phyloP scores from a whole-genome alignment of 2,113 vertebrate genomes.

The Mola mola region DNA sequence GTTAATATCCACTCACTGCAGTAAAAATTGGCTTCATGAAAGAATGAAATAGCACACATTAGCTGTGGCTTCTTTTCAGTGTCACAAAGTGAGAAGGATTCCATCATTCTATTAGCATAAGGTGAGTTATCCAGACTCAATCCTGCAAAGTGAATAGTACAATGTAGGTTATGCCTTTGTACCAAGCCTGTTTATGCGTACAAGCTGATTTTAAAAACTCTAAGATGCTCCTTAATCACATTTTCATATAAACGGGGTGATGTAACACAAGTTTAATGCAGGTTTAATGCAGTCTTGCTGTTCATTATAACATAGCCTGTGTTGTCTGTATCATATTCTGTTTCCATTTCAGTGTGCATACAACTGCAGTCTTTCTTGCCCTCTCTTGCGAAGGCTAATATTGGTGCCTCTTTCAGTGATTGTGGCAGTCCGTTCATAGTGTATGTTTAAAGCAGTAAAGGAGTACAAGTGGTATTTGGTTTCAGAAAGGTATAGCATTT shows the following conservation, averaged over 20 bases:
- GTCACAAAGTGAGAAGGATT: not conserved
- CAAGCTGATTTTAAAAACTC: not conserved
- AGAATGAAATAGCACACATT: too few species aligned
- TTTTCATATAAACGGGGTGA: too few species aligned
- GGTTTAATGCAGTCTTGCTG: not conserved
- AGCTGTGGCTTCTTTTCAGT: too few species aligned
- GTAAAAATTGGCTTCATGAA: too few species aligned
- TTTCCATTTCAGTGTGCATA: not conserved
- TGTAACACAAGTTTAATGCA: not conserved
- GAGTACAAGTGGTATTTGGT: conserved; percentile 1
- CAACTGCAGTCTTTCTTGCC: not conserved
- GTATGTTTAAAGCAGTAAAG: conserved; percentile 8
- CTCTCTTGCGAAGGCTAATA: conserved; percentile 4
- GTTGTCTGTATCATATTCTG: not conserved
- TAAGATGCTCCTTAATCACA: conserved; percentile 1
- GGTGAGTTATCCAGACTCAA: conserved; percentile 2
- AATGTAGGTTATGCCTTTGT: not conserved
- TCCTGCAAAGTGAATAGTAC: too few species aligned
- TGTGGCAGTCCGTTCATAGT: conserved; percentile 5
- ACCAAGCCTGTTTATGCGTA: not conserved
- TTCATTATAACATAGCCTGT: not conserved
- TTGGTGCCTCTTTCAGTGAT: conserved; percentile 1
- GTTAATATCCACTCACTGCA: too few species aligned
- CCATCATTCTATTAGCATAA: not conserved
- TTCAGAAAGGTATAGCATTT: not conserved